Evolutionary conservation across 2,888 invertebrate species (phyloP).

Genomic region (Cerastis rubricosa): DNA sequence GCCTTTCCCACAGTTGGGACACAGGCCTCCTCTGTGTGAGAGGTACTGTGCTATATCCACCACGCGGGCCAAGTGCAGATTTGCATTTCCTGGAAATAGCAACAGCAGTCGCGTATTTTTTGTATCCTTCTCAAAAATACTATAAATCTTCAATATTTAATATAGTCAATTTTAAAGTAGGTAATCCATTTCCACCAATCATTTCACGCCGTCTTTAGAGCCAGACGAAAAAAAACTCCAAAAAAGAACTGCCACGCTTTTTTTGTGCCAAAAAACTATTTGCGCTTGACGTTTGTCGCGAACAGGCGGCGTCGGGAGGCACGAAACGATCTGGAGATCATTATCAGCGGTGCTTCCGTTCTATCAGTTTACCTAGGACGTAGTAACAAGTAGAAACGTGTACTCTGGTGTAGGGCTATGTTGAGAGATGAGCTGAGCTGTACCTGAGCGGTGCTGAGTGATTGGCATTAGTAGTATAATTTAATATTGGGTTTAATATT

Average conservation of each 20-base stretch:
- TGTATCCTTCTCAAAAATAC: background rate
- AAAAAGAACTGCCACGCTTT: conserved; percentile 20
- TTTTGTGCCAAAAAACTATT: conserved; percentile 55
- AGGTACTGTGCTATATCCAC: background rate
- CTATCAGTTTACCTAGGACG: conserved; percentile 62
- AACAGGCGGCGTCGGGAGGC: conserved; percentile 60
- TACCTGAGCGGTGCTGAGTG: conserved; percentile 9
- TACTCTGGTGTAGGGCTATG: conserved; percentile 10
- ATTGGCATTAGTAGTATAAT: background rate
- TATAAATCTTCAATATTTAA: background rate
- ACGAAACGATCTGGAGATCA: conserved; percentile 72
- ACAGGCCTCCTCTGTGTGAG: background rate
- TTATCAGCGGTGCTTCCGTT: conserved; percentile 74
- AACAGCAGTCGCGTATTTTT: background rate
- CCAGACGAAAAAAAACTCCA: conserved; percentile 19
- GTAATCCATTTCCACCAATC: background rate
- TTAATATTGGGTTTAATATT: background rate
- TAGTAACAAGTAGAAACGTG: conserved; percentile 34
- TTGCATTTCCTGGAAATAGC: background rate
- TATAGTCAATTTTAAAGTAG: background rate
- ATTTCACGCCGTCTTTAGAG: background rate
- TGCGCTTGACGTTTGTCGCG: conserved; percentile 60
- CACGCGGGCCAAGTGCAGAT: background rate
- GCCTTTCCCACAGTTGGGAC: background rate
- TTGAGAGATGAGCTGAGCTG: conserved; percentile 29